phyloP scores from a whole-genome alignment of 2,113 vertebrate genomes.

The Rhinogobius similis region DNA sequence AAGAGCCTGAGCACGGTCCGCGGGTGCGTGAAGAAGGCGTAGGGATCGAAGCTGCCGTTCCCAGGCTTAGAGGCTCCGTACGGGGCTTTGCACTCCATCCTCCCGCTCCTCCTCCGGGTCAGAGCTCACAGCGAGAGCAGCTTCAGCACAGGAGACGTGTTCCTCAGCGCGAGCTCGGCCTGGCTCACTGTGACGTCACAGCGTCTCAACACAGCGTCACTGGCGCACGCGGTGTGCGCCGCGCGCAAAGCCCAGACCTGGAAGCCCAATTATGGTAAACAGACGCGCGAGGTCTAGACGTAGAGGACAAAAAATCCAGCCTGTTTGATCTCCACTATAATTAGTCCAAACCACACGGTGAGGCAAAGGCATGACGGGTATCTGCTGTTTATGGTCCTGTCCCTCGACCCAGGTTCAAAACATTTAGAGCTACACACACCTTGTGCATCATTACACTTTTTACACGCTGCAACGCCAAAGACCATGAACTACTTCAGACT shows the following conservation, averaged over 20 bases:
- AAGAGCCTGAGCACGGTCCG: slow-evolving; percentile 70
- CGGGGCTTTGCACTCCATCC: slow-evolving; percentile 63
- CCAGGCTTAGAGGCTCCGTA: slow-evolving; percentile 69
- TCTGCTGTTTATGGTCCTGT: too few relatives aligned
- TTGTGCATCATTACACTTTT: too few relatives aligned
- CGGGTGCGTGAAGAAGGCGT: slow-evolving; percentile 73
- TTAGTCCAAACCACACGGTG: not conserved
- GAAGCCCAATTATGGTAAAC: slow-evolving; percentile 3
- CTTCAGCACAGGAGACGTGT: not conserved
- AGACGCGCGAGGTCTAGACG: not conserved
- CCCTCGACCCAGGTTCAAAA: too few relatives aligned
- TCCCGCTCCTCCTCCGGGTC: slow-evolving; percentile 26
- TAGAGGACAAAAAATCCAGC: not conserved
- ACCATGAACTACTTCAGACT: too few relatives aligned
- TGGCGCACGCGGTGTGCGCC: not conserved
- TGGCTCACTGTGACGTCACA: not conserved
- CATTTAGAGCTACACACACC: too few relatives aligned
- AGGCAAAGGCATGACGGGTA: too few relatives aligned
- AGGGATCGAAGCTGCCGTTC: slow-evolving; percentile 64
- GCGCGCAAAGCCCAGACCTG: not conserved
- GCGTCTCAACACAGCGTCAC: not conserved
- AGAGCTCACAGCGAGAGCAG: not conserved
- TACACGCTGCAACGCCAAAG: too few relatives aligned
- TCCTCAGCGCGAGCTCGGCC: not conserved
- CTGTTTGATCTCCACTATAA: not conserved